A percentile compares a stretch with the other conserved stretches of the same genome.
Evolutionary conservation across 2,113 vertebrate species (phyloP).

Genomic region (Clinocottus analis): DNA sequence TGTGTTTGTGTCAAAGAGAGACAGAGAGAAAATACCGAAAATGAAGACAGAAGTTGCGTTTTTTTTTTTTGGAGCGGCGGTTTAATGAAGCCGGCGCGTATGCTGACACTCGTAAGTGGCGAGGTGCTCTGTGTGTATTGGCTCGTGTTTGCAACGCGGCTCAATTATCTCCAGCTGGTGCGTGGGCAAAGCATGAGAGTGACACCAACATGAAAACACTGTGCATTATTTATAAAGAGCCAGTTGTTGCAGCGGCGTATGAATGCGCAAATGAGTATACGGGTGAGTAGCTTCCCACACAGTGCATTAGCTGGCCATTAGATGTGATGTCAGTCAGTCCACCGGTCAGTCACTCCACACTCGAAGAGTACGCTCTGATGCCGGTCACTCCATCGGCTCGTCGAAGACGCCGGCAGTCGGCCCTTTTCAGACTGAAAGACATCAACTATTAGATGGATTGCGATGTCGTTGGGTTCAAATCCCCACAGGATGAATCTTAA

Average conservation of each 20-base stretch:
- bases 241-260: conserved; percentile 10
- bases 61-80: background rate
- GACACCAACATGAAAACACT: conserved; percentile 35
- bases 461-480: background rate
- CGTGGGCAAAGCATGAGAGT: conserved; percentile 27
- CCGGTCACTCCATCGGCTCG: conserved; percentile 24
- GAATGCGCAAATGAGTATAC: conserved; percentile 6
- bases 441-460: background rate
- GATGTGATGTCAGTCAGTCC: conserved; percentile 4
- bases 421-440: conserved; percentile 1
- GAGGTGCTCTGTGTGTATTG: conserved; percentile 13
- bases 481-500: no score
- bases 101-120: background rate
- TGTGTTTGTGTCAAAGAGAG: background rate
- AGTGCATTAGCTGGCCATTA: conserved; percentile 6
- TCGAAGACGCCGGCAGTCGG: background rate
- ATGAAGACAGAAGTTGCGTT: conserved; percentile 14
- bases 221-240: conserved; percentile 46
- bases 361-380: conserved; percentile 25
- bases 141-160: conserved; percentile 1
- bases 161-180: conserved; percentile 28
- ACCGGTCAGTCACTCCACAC: conserved; percentile 10
- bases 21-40: background rate
- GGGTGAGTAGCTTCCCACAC: conserved; percentile 11
- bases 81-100: conserved; percentile 23